Evolutionary conservation across 1,140 invertebrate species (phyloP).

Genomic region (Megathymus violae): DNA sequence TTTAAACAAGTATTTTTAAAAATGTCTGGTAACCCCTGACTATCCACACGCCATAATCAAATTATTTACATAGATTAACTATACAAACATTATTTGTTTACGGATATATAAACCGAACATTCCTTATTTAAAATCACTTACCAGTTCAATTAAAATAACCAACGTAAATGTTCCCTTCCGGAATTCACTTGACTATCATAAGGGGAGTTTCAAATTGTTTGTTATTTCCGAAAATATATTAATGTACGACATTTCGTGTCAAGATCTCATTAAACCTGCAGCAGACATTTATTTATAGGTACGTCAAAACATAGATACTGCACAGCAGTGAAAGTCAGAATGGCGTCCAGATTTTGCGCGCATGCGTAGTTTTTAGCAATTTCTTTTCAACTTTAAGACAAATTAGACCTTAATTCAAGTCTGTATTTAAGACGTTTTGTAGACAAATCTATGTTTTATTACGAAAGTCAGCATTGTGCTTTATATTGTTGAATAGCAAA

Average conservation of each 20-base stretch:
- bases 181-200: slow-evolving; percentile 72
- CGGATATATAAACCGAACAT: background rate
- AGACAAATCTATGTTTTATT: background rate
- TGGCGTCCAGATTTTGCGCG: slow-evolving; percentile 71
- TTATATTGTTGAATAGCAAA: background rate
- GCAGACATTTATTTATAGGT: slow-evolving; percentile 67
- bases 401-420: background rate
- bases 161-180: slow-evolving; percentile 33
- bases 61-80: background rate
- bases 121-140: slow-evolving; percentile 50
- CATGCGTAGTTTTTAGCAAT: slow-evolving; percentile 60
- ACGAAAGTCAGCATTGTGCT: background rate
- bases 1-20: too few relatives aligned
- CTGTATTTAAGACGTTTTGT: background rate
- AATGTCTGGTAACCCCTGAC: too few relatives aligned
- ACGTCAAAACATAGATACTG: slow-evolving; percentile 72
- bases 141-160: slow-evolving; percentile 39
- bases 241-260: slow-evolving; percentile 70
- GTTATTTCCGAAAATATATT: slow-evolving; percentile 63
- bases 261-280: slow-evolving; percentile 74
- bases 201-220: slow-evolving; percentile 62
- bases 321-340: slow-evolving; percentile 68
- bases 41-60: too few relatives aligned
- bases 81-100: slow-evolving; percentile 11
- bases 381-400: background rate